These are phyloP conservation scores for Xestia ashworthii DNA, from an alignment of 2,888 invertebrate species.

Conservation along the genomic window DNA sequence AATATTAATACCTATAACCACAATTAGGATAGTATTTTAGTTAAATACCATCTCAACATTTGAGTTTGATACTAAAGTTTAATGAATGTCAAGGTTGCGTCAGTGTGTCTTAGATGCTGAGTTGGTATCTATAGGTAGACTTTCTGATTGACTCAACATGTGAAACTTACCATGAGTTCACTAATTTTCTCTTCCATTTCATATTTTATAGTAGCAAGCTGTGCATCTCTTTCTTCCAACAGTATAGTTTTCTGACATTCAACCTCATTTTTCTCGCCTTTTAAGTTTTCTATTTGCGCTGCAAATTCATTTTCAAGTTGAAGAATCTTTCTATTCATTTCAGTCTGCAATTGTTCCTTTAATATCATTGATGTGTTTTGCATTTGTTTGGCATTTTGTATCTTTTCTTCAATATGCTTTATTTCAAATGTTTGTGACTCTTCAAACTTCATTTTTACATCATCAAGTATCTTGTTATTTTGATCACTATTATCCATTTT, in stretches of 20 bases:
- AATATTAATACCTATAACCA: not conserved
- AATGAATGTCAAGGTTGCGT: not conserved
- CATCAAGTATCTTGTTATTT: conserved; percentile 73
- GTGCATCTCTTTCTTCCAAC: conserved; percentile 84
- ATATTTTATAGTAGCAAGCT: conserved; percentile 75
- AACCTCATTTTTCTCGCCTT: conserved; percentile 87
- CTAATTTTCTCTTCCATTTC: conserved; percentile 83
- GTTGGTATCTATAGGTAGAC: not conserved
- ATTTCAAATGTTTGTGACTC: conserved; percentile 84
- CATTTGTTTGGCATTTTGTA: conserved; percentile 83
- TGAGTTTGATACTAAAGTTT: no score
- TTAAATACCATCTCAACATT: not conserved
- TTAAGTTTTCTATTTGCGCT: conserved; percentile 84
- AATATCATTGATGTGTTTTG: conserved; percentile 81
- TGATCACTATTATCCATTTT: conserved; percentile 73
- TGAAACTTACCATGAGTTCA: conserved; percentile 77
- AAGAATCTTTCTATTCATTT: conserved; percentile 86
- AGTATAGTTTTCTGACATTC: conserved; percentile 85
- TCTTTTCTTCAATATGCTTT: conserved; percentile 84
- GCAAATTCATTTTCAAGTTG: conserved; percentile 84
- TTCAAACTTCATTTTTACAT: conserved; percentile 85
- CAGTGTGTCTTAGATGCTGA: not conserved
- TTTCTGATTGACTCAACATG: no score
- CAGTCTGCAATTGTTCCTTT: conserved; percentile 84
- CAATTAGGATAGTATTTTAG: not conserved